These are phyloP conservation scores for Meteorus sp. DNA, from an alignment of 1,140 invertebrate genomes.

Conservation along the genomic window DNA sequence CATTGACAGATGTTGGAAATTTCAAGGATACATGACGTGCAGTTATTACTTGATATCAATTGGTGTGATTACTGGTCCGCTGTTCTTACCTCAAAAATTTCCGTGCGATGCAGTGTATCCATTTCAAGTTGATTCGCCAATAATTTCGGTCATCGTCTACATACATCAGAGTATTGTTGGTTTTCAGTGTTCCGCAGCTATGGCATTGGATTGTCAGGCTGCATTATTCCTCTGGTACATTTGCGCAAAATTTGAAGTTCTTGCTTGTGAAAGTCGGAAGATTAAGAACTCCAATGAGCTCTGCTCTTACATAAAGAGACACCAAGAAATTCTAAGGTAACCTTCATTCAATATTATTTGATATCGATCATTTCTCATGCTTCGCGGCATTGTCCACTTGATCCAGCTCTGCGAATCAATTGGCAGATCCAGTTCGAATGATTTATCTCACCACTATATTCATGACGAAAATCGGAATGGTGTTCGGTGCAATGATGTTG, in stretches of 20 bases:
- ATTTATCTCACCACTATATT: constrained; percentile 8
- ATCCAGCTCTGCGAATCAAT: not conserved
- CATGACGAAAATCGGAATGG: constrained; percentile 13
- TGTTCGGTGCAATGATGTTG: constrained; percentile 15
- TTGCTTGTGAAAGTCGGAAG: constrained; percentile 13
- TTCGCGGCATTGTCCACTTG: not conserved
- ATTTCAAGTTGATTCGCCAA: constrained; percentile 26
- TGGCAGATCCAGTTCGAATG: not conserved
- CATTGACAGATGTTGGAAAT: constrained; percentile 5
- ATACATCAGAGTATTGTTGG: constrained; percentile 27
- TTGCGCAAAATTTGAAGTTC: constrained; percentile 33
- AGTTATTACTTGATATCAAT: not conserved
- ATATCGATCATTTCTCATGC: too few species aligned
- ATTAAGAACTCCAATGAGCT: constrained; percentile 2
- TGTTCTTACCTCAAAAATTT: constrained; percentile 28
- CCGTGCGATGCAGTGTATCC: constrained; percentile 32
- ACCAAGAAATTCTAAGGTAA: constrained; percentile 29
- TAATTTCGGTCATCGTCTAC: constrained; percentile 23
- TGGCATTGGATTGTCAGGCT: constrained; percentile 28
- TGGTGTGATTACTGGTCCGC: constrained; percentile 18
- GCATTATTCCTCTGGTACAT: constrained; percentile 34
- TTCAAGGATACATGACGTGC: not conserved
- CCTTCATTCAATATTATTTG: not conserved
- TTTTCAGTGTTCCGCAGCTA: constrained; percentile 25
- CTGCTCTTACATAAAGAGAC: constrained; percentile 24